Conservation (phyloP, 2,888 invertebrate species). For the Drosophila pullipes region DNA sequence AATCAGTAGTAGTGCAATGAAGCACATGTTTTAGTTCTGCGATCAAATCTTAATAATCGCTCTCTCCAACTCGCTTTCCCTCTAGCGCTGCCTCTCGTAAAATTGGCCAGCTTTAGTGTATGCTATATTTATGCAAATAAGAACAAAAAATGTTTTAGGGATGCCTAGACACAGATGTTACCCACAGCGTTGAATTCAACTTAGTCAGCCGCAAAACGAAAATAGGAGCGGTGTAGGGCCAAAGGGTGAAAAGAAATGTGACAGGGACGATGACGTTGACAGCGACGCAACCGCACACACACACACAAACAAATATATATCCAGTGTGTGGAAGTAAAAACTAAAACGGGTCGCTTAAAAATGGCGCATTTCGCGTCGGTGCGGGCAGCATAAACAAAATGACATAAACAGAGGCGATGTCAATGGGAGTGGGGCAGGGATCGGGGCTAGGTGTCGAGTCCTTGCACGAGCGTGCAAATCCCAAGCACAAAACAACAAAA, state of each 20-base stretch:
- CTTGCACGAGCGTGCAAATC: constrained; percentile 74
- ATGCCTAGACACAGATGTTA: constrained; percentile 61
- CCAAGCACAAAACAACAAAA: constrained; percentile 64
- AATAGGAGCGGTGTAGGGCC: not conserved
- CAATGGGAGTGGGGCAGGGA: constrained; percentile 8
- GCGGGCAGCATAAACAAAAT: constrained; percentile 70
- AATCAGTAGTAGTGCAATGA: constrained; percentile 11
- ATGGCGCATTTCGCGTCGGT: constrained; percentile 63
- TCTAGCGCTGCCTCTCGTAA: not conserved
- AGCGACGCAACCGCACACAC: constrained; percentile 20
- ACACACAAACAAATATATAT: not conserved
- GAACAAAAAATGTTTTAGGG: constrained; percentile 19
- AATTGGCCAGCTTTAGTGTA: not conserved
- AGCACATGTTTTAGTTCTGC: constrained; percentile 14
- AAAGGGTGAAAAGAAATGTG: not conserved
- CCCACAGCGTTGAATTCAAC: constrained; percentile 62
- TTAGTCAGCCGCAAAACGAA: constrained; percentile 57
- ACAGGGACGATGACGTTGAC: constrained; percentile 19
- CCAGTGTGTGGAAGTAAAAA: constrained; percentile 35
- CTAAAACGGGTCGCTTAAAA: constrained; percentile 59
- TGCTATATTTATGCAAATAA: constrained; percentile 51
- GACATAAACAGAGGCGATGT: constrained; percentile 67
- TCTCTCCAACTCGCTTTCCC: not conserved
- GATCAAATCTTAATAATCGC: constrained; percentile 18
- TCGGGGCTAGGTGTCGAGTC: constrained; percentile 58